A percentile compares a stretch with the other conserved stretches of the same genome.
phyloP scores from a whole-genome alignment of 2,888 invertebrate species.

The Tenodera sinensis region DNA sequence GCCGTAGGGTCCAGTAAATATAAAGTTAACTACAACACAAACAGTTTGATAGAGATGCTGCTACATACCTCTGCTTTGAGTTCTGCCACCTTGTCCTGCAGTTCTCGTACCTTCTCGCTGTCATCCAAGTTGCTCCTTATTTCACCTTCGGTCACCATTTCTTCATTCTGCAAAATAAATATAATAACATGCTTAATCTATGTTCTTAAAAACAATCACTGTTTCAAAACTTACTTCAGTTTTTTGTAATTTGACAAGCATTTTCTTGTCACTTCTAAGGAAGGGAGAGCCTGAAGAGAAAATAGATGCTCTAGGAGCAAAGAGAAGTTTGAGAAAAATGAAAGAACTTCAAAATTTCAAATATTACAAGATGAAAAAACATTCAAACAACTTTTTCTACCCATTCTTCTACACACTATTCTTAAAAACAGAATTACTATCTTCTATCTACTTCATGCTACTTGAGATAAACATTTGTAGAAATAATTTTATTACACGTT shows the following conservation, averaged over 20 bases:
- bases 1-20: slow-evolving; percentile 16
- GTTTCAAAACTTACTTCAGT: no score
- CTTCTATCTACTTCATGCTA: no score
- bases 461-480: no score
- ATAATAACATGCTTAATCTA: background rate
- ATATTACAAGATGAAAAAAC: no score
- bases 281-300: background rate
- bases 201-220: background rate
- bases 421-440: no score
- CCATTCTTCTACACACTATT: no score
- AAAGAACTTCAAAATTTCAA: no score
- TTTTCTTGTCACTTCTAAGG: background rate
- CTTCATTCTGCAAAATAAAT: slow-evolving; percentile 70
- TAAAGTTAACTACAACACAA: slow-evolving; percentile 23
- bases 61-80: slow-evolving; percentile 84
- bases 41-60: background rate
- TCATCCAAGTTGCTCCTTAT: slow-evolving; percentile 76
- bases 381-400: no score
- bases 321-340: no score
- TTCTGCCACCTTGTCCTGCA: slow-evolving; percentile 90
- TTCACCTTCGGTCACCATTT: slow-evolving; percentile 90
- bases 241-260: no score
- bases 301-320: no score
- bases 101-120: slow-evolving; percentile 79
- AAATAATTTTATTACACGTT: no score